These are phyloP conservation scores for Porphyrio hochstetteri DNA, from an alignment of 2,113 vertebrate species.

Conservation along the genomic window DNA sequence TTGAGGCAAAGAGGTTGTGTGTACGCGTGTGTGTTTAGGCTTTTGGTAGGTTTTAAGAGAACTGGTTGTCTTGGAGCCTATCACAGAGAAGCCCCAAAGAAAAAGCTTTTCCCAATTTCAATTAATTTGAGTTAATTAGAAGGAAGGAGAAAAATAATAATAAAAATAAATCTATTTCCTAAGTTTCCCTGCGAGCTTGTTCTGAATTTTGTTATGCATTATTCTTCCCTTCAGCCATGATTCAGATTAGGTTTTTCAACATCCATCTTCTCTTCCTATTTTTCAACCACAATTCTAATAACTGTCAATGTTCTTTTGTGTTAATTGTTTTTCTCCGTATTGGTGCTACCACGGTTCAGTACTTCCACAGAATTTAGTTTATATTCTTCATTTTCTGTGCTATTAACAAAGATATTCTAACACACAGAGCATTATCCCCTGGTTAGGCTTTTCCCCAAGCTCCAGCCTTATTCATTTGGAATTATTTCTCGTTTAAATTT, in stretches of 20 bases:
- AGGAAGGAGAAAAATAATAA: neutral
- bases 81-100: neutral
- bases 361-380: neutral
- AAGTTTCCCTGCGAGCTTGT: neutral
- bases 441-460: neutral
- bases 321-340: neutral
- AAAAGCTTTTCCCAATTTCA: neutral
- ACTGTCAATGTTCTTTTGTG: neutral
- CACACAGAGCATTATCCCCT: neutral
- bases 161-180: neutral
- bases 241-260: neutral
- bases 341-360: neutral
- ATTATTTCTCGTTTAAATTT: neutral
- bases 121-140: neutral
- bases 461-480: neutral
- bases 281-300: neutral
- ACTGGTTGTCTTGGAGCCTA: neutral
- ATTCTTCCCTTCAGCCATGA: neutral
- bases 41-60: neutral
- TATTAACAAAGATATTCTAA: conserved; percentile 18
- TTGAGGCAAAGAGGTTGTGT: too few species aligned
- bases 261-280: neutral
- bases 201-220: neutral
- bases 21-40: accelerated
- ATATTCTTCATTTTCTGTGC: neutral